phyloP scores from a whole-genome alignment of 1,140 invertebrate genomes.

The Popillia japonica region DNA sequence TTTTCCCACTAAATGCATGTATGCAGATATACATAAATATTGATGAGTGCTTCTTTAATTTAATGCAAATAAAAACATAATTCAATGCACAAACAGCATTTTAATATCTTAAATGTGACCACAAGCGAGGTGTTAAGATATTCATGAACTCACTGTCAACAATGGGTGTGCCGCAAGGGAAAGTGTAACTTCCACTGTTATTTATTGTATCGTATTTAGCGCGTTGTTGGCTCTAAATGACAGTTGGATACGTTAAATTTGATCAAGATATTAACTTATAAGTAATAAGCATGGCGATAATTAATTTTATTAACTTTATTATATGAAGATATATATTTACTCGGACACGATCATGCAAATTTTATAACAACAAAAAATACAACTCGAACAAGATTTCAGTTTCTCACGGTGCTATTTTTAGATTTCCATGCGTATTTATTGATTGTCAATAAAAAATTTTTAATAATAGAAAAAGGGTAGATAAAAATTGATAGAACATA shows the following conservation, averaged over 20 bases:
- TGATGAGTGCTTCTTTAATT: neutral
- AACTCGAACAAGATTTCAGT: neutral
- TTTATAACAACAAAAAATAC: too few species aligned
- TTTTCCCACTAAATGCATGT: too few species aligned
- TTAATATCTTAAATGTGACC: neutral
- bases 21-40: neutral
- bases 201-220: slow-evolving; percentile 4
- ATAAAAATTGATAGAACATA: neutral
- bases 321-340: neutral
- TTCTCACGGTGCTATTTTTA: slow-evolving; percentile 1
- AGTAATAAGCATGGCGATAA: neutral
- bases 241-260: neutral
- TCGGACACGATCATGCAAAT: neutral
- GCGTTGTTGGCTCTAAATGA: neutral
- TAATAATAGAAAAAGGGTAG: neutral
- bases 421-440: neutral
- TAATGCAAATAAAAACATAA: slow-evolving; percentile 12
- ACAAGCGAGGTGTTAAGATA: slow-evolving; percentile 14
- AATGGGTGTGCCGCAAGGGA: slow-evolving; percentile 9
- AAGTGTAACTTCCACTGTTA: neutral
- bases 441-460: neutral
- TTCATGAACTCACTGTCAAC: neutral
- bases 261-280: neutral
- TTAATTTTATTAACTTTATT: neutral
- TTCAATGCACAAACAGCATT: neutral